Conservation (phyloP, 2,797 vertebrate genomes). For the Micromesistius poutassou region DNA sequence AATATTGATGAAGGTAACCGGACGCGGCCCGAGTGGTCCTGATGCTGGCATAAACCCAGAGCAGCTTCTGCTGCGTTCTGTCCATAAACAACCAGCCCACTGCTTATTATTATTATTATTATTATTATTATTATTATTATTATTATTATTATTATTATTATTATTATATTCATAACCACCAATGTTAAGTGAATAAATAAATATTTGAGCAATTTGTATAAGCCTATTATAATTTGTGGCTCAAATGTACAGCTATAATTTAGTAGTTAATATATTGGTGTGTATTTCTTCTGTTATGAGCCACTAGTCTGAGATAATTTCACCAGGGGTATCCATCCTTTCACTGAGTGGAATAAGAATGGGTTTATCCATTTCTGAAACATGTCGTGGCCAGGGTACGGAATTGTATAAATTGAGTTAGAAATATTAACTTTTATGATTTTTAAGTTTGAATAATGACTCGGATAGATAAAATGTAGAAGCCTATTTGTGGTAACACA, state of each 20-base stretch:
- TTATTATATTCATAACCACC: neutral
- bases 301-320: neutral
- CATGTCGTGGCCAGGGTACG: neutral
- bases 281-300: neutral
- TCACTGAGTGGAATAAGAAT: neutral
- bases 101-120: neutral
- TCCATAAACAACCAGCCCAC: neutral
- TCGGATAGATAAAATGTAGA: neutral
- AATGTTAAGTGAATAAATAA: neutral
- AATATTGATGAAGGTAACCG: slow-evolving; percentile 66
- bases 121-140: neutral
- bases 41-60: slow-evolving; percentile 22
- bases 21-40: slow-evolving; percentile 54
- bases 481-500: neutral
- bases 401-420: neutral
- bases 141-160: no score
- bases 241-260: neutral
- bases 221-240: neutral
- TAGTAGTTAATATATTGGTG: neutral
- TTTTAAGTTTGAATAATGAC: neutral
- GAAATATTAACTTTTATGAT: neutral
- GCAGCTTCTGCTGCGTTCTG: neutral
- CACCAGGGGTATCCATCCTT: neutral
- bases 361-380: neutral
- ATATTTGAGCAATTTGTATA: neutral